phyloP scores from a whole-genome alignment of 2,113 vertebrate genomes.

The Atherinomorus stipes region DNA sequence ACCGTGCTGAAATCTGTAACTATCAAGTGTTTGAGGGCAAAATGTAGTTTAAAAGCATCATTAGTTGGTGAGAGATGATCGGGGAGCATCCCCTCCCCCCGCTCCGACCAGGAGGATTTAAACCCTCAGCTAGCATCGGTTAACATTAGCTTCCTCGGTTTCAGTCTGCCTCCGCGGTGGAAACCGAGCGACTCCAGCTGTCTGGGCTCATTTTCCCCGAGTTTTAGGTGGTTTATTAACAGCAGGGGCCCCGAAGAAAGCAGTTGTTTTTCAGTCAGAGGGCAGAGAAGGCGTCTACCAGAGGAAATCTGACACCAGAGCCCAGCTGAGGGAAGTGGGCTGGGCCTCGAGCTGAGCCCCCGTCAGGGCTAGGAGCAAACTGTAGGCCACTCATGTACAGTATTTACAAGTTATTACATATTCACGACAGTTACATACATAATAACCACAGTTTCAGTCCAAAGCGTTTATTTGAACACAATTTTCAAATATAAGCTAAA shows the following conservation, averaged over 20 bases:
- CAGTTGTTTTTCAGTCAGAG: slow-evolving; percentile 44
- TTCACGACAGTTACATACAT: too few species aligned
- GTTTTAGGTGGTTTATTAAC: slow-evolving; percentile 8
- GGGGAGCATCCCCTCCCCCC: slow-evolving; percentile 69
- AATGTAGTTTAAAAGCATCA: not conserved
- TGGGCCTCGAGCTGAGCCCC: slow-evolving; percentile 39
- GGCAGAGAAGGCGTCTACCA: slow-evolving; percentile 67
- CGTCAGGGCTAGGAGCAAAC: not conserved
- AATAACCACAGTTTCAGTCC: too few species aligned
- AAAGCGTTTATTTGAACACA: too few species aligned
- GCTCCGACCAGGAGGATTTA: slow-evolving; percentile 53
- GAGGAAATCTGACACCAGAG: slow-evolving; percentile 74
- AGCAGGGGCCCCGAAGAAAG: not conserved
- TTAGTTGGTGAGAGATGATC: not conserved
- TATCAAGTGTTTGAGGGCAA: not conserved
- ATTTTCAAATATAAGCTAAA: too few species aligned
- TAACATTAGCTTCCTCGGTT: slow-evolving; percentile 14
- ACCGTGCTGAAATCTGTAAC: not conserved
- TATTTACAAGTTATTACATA: too few species aligned
- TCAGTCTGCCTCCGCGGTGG: not conserved
- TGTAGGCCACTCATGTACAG: not conserved
- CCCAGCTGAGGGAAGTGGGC: slow-evolving; percentile 77
- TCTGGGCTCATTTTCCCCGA: not conserved
- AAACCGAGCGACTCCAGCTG: accelerated
- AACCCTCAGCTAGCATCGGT: slow-evolving; percentile 29